These are phyloP conservation scores for Microcebus tavaratra DNA, from an alignment of 2,113 vertebrate genomes.

Conservation along the genomic window DNA sequence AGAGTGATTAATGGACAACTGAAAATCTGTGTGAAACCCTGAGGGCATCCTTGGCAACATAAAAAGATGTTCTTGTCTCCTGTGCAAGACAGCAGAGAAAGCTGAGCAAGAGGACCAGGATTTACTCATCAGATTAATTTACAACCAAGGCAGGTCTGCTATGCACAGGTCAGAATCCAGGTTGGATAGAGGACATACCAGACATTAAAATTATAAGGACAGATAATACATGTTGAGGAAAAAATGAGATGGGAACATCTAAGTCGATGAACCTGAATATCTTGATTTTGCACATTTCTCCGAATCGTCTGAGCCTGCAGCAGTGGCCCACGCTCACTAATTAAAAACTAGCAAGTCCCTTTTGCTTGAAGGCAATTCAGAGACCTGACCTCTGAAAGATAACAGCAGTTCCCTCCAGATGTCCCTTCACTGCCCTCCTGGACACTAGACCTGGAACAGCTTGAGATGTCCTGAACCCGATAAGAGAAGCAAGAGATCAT, in stretches of 20 bases:
- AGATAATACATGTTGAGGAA: neutral
- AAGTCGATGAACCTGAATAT: neutral
- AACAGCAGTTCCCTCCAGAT: neutral
- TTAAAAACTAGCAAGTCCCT: neutral
- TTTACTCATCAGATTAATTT: neutral
- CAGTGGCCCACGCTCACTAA: neutral
- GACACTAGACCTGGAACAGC: neutral
- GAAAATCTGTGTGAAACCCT: neutral
- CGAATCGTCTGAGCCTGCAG: neutral
- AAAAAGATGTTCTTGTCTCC: neutral
- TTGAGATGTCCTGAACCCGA: neutral
- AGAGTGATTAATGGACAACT: neutral
- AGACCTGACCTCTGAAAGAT: neutral
- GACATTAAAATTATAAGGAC: neutral
- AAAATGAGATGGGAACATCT: neutral
- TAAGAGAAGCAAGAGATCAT: neutral
- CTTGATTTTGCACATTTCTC: neutral
- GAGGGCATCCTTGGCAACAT: neutral
- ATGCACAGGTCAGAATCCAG: neutral
- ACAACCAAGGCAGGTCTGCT: neutral
- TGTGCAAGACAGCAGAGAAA: neutral
- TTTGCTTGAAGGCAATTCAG: neutral
- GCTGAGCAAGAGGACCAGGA: neutral
- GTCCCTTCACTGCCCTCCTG: neutral
- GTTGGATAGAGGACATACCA: neutral